Conservation (phyloP, 2,113 vertebrate species). For the Parus major region DNA sequence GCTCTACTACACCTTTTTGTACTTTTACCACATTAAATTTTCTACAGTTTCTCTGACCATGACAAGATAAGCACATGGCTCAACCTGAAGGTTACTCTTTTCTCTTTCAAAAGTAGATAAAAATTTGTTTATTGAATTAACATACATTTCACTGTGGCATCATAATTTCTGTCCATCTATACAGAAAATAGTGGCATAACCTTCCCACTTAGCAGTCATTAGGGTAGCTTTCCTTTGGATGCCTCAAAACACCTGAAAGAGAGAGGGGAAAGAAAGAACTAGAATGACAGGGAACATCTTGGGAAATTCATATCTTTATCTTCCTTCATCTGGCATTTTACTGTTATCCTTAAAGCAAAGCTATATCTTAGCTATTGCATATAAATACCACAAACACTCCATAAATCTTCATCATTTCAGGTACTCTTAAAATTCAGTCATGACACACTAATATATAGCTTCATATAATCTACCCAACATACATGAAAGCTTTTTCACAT, state of each 20-base stretch:
- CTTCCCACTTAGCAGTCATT: background rate
- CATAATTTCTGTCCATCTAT: background rate
- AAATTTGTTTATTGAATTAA: background rate
- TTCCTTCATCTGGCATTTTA: background rate
- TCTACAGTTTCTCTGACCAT: background rate
- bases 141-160: background rate
- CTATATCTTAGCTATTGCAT: background rate
- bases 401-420: background rate
- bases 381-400: background rate
- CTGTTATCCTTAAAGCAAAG: background rate
- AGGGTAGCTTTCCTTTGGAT: background rate
- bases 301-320: background rate
- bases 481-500: background rate
- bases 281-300: background rate
- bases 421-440: background rate
- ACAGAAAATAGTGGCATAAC: background rate
- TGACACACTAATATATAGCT: background rate
- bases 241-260: background rate
- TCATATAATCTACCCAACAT: background rate
- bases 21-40: background rate
- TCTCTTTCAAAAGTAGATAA: background rate
- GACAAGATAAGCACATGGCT: background rate
- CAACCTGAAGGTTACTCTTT: background rate
- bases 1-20: background rate
- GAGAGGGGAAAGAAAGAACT: background rate